A percentile compares a stretch with the other conserved stretches of the same genome.
These are phyloP conservation scores for Crypturellus undulatus DNA, from an alignment of 2,113 vertebrate genomes.

Conservation along the genomic window DNA sequence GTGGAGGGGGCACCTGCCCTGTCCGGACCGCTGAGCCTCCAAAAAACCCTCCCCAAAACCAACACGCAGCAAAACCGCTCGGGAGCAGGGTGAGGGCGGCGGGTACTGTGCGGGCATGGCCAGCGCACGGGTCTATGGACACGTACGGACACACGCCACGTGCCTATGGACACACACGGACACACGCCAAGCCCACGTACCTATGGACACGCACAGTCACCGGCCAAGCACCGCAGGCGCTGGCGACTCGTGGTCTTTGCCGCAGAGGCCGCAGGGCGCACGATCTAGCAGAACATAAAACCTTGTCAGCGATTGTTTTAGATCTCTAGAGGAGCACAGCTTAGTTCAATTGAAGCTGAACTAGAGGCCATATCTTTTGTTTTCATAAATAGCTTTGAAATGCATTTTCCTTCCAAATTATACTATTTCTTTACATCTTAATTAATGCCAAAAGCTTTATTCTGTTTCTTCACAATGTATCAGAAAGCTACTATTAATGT, in stretches of 20 bases:
- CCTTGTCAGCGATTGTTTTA: slow-evolving; percentile 53
- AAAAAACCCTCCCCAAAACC: not conserved
- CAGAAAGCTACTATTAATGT: slow-evolving; percentile 78
- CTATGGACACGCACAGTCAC: rapidly evolving
- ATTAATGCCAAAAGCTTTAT: slow-evolving; percentile 77
- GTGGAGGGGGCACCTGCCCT: too few species aligned
- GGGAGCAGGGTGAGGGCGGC: not conserved
- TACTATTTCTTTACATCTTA: slow-evolving; percentile 74
- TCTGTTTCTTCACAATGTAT: slow-evolving; percentile 72
- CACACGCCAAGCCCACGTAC: not conserved
- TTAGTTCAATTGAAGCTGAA: slow-evolving; percentile 53
- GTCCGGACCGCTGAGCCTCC: too few species aligned
- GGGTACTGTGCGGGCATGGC: not conserved
- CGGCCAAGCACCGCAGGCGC: rapidly evolving
- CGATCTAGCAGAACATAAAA: slow-evolving; percentile 55
- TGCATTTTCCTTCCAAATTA: slow-evolving; percentile 72
- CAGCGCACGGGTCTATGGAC: too few species aligned
- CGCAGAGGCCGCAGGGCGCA: rapidly evolving
- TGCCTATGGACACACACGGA: too few species aligned
- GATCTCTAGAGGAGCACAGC: slow-evolving; percentile 42
- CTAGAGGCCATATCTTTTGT: slow-evolving; percentile 58
- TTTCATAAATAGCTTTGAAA: slow-evolving; percentile 74
- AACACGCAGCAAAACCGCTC: not conserved
- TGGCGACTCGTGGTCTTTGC: not conserved
- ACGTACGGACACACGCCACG: too few species aligned